Conservation (phyloP, 1,140 invertebrate species). For the Megalopta genalis region DNA sequence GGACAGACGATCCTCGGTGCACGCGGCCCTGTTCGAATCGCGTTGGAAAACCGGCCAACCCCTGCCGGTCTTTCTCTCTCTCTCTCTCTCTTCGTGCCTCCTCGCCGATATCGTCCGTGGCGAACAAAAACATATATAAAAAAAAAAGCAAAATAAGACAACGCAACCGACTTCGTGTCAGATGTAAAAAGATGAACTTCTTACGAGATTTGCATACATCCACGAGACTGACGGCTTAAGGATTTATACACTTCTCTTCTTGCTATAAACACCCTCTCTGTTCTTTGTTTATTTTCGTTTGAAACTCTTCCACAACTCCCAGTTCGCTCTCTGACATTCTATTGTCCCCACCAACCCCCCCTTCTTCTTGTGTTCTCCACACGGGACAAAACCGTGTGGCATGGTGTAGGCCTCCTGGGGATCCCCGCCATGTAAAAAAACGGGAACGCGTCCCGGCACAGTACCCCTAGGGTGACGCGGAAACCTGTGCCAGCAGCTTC, state of each 20-base stretch:
- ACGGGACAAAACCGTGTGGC: constrained; percentile 68
- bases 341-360: no score
- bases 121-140: not conserved
- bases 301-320: not conserved
- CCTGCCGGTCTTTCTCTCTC: no score
- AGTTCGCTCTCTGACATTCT: not conserved
- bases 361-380: constrained; percentile 50
- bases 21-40: no score
- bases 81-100: no score
- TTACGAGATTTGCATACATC: constrained; percentile 64
- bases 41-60: no score
- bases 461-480: constrained; percentile 80
- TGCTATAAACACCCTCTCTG: not conserved
- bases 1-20: no score
- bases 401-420: constrained; percentile 81
- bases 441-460: constrained; percentile 78
- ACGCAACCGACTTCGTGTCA: constrained; percentile 34
- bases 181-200: constrained; percentile 58
- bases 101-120: constrained; percentile 41
- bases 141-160: not conserved
- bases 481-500: constrained; percentile 75
- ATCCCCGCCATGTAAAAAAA: constrained; percentile 81
- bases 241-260: constrained; percentile 51
- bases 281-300: not conserved
- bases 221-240: constrained; percentile 39